Evolutionary conservation across 2,888 invertebrate genomes (phyloP), one percentile per base, ranked within the genome.

Genomic region (Diploptera punctata): DNA sequence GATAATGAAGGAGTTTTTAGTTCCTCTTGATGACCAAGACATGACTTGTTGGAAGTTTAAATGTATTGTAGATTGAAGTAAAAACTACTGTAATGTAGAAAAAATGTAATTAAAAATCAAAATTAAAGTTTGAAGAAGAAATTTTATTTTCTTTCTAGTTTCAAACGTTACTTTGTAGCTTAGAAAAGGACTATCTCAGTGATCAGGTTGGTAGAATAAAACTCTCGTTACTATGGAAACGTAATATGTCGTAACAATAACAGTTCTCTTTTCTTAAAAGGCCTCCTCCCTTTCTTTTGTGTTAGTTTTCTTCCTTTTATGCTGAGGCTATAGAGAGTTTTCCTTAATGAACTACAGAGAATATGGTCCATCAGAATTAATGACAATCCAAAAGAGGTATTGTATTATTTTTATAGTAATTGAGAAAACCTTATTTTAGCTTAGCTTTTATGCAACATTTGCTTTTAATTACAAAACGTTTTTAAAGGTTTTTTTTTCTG

Each of bases 181-280:
- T 21, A 18, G 4, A 52, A 21, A 24, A 9, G 24, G 13, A 19
- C 52, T 4, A 18, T 18, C 18, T 47, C n/a, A 52, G 52, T 29
- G 57, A 57, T 57, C 57, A 52, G 19, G 1, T n/a, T 52, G 21
- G 13, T 24, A 19, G 26, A 33, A 10, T 33, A 33, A 5, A 7
- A 10, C 33, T 7, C 1, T 24, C 24, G 29, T 57, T 57, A n/a
- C 57, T n/a, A 57, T 57, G 57, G 52, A 19, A n/a, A 52, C 19
- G 24, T 24, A 52, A 52, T 13, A 13, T 52, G 52, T 52, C 52
- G 52, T 52, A 52, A 57, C 57, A 57, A 57, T 57, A 57, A 57
- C 57, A 57, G 57, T 57, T 57, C 29, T 57, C 57, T 31, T 57
- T 57, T 10, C 57, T 57, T 57, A 13, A 5, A 57, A 5, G 29